A percentile compares a stretch with the other conserved stretches of the same genome.
Evolutionary conservation across 2,888 invertebrate species (phyloP).

Genomic region (Theretra japonica): DNA sequence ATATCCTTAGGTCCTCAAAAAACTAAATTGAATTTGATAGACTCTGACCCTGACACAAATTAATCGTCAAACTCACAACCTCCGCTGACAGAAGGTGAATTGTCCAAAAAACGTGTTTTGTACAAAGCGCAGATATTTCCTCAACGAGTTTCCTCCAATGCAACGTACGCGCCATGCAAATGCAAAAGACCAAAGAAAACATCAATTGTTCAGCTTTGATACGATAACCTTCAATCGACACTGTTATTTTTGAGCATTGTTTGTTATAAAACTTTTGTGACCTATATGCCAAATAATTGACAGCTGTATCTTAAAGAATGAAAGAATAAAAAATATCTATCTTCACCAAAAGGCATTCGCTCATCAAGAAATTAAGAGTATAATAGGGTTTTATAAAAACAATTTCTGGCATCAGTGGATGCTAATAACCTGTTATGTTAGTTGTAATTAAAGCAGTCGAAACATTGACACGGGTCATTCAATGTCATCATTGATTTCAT

Average conservation of each 20-base stretch:
- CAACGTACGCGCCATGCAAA: neutral
- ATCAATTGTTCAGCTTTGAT: neutral
- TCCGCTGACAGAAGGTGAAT: neutral
- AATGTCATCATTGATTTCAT: too few species aligned
- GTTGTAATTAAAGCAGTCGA: too few species aligned
- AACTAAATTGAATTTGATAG: neutral
- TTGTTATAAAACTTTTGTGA: neutral
- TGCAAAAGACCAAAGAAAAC: neutral
- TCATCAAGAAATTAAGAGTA: too few species aligned
- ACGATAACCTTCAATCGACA: neutral
- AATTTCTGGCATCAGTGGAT: too few species aligned
- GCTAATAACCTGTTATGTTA: too few species aligned
- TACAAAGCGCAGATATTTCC: neutral
- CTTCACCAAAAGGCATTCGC: too few species aligned
- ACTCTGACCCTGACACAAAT: neutral
- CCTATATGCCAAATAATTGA: too few species aligned
- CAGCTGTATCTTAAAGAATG: too few species aligned
- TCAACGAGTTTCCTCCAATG: neutral
- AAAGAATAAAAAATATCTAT: too few species aligned
- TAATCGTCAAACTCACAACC: neutral
- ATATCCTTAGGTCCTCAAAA: too few species aligned
- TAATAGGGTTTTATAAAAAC: too few species aligned
- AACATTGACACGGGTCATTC: too few species aligned
- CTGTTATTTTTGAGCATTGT: neutral
- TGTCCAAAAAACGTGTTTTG: conserved; percentile 1